Base-by-base conservation (phyloP, 1,140 invertebrate species). In the Matsumurasca onukii region DNA sequence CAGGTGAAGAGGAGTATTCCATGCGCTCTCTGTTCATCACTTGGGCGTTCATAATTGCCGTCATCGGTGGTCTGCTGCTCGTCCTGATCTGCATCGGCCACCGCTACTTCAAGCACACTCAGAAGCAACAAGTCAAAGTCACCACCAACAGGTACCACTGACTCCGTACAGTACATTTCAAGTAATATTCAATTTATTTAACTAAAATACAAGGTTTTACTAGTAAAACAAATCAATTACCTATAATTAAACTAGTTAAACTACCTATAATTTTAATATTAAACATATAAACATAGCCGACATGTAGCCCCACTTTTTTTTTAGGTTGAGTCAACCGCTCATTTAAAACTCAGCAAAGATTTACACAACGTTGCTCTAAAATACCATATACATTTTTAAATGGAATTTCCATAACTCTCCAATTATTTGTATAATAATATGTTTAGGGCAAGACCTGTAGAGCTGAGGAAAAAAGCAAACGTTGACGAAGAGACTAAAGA, bases 1-100 rank as follows among this genome's bases (percentile, higher is more conserved):
- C 80, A 92, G 91, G 90, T 77, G 85, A 90, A 71, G 88, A 92
- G 76, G 90, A 92, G 78, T 91, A 89, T 76, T 90, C 90, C 31
- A 83, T 88, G 2, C 83, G 88, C 45, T 88, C 90, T 72, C 86
- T 91, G 1, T 91, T 90, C 25, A 81, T 89, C n/a, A 89, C 91
- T 3, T 85, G 86, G 73, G 90, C 89, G 57, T 89, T 93, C 73
- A 86, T 92, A 67, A 77, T 91, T 22, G 87, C 87, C 22, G 85
- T 91, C 25, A 79, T 95, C 70, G 79, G 94, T 66, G 92, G 92
- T 0, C 82, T 92, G 29, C 73, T 93, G 15, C 77, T 94, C 55
- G 76, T 90, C 1, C 80, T 92, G 29, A 82, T 92, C 61, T 92
- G 89, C 72, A 79, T 88, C 34, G 87, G 85, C 34, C 89, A 85